These are phyloP conservation scores for Microctenopoma lineatum DNA, from an alignment of 2,797 vertebrate genomes.

Conservation along the genomic window DNA sequence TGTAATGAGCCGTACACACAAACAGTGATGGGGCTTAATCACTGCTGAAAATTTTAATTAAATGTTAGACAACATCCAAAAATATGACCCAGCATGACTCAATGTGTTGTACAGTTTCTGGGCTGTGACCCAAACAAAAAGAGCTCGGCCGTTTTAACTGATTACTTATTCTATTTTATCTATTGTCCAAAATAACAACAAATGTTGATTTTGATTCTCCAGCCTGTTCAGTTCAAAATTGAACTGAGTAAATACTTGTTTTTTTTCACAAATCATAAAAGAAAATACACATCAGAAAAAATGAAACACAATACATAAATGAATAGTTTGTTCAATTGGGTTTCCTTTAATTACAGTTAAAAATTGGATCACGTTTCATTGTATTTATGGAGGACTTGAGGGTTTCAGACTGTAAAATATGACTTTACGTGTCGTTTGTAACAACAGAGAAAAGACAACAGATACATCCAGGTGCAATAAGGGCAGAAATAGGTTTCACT, in stretches of 20 bases:
- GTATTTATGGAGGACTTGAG: no score
- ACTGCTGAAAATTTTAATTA: conserved; percentile 54
- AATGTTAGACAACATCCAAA: conserved; percentile 55
- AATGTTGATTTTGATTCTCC: background rate
- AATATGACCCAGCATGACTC: conserved; percentile 33
- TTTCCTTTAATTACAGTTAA: no score
- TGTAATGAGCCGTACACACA: conserved; percentile 45
- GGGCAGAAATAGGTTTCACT: no score
- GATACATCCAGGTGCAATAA: no score
- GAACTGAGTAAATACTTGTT: background rate
- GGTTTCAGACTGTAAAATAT: no score
- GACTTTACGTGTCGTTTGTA: no score
- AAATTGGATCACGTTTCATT: no score
- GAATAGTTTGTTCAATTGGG: no score
- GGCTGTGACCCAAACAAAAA: conserved; percentile 26
- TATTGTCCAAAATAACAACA: background rate
- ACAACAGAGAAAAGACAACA: no score
- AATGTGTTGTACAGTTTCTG: conserved; percentile 31
- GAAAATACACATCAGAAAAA: no score
- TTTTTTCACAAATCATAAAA: no score
- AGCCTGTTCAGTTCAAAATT: background rate
- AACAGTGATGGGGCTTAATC: conserved; percentile 48
- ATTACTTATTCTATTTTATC: background rate
- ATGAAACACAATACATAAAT: no score
- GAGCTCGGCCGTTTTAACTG: background rate